phyloP scores from a whole-genome alignment of 1,140 invertebrate species.

The Drosophila insularis region DNA sequence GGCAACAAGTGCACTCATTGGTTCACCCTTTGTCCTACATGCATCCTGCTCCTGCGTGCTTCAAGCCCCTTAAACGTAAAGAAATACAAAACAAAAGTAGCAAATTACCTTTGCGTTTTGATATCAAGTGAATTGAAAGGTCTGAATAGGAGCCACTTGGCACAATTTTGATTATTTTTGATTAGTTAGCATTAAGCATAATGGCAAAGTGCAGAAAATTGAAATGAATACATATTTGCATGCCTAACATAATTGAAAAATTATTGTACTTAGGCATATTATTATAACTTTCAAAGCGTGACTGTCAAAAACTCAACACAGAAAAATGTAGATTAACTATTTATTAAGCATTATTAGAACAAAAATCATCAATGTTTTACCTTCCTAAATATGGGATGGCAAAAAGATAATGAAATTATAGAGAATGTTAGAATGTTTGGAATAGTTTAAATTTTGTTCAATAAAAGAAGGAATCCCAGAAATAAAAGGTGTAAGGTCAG shows the following conservation, averaged over 20 bases:
- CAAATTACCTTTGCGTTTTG: slow-evolving; percentile 37
- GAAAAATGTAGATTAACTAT: too few relatives aligned
- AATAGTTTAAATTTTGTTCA: too few relatives aligned
- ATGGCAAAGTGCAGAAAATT: slow-evolving; percentile 32
- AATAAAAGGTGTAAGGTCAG: too few relatives aligned
- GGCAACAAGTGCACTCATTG: slow-evolving; percentile 73
- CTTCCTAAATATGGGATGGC: too few relatives aligned
- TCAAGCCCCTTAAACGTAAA: slow-evolving; percentile 16
- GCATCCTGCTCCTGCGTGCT: not conserved
- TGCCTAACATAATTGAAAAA: not conserved
- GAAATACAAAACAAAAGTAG: slow-evolving; percentile 12
- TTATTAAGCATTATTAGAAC: too few relatives aligned
- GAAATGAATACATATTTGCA: not conserved
- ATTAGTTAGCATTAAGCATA: slow-evolving; percentile 23
- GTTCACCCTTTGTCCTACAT: not conserved
- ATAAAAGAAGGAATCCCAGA: too few relatives aligned
- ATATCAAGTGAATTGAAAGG: slow-evolving; percentile 34
- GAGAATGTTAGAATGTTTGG: too few relatives aligned
- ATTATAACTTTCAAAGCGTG: too few relatives aligned
- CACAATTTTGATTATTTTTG: slow-evolving; percentile 48
- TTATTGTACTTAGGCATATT: too few relatives aligned
- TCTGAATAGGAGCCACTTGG: slow-evolving; percentile 33
- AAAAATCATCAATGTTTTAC: too few relatives aligned
- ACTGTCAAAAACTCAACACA: too few relatives aligned
- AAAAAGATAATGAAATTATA: too few relatives aligned